Base-by-base conservation (phyloP, 2,113 vertebrate genomes). In the Perognathus longimembris region DNA sequence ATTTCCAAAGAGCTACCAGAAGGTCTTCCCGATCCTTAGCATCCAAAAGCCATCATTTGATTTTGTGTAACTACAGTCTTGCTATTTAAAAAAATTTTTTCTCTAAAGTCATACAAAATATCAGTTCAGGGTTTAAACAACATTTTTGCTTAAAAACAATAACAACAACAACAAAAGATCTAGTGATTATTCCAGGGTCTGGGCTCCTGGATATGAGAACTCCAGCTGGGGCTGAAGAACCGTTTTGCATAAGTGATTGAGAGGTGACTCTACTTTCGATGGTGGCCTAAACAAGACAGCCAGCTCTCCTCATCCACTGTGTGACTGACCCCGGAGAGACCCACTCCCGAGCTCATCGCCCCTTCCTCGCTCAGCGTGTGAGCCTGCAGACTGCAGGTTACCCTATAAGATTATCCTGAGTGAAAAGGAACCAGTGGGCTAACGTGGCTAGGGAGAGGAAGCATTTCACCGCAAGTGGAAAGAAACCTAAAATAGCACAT, bases 381-480 rank as follows among this genome's bases (percentile, higher is more conserved):
- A 18, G 28, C 28, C 5, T 11, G 38, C 50, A 67, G 1, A 17
- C 30, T 28, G 38, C 34, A 38, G 63, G 20, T 74, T n/a, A 42
- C 11, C 54, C 71, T 66, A 45, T 17, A 32, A 38, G 63, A 18
- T 74, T n/a, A 42, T 8, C 61, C 78, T 67, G 67, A 70, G n/a
- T 18, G 30, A 77, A 83, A 64, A 78, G 81, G 84, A 88, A 78
- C 54, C 11, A n/a, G 74, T 9, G 38, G 85, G 85, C 63, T 40
- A 81, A 36, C 88, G 45, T 5, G 66, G 69, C 73, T 71, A 9
- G 70, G 75, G 59, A 15, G 0, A 79, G 85, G 69, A 93, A 93
- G 83, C 79, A 61, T 94, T 84, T 88, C 75, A 74, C 66, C 77
- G 76, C 42, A 84, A 78, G 85, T 74, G 78, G 24, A 88, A 81